Evolutionary conservation across 2,888 invertebrate species (phyloP), one percentile per base, ranked within the genome.

Genomic region (Xestobium rufovillosum): DNA sequence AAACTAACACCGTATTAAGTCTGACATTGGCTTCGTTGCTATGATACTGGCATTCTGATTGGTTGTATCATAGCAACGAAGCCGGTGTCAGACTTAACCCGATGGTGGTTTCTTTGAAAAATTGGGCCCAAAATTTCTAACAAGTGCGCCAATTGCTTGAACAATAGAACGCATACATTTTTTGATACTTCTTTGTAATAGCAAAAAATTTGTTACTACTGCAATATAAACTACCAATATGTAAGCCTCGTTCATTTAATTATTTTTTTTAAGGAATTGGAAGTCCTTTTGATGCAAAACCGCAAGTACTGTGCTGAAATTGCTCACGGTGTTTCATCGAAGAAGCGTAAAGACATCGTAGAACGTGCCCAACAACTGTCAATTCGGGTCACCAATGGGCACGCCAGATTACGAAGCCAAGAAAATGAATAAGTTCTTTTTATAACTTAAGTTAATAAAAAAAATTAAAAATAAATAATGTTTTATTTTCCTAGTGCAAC

Each of bases 241-340:
- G 17, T 31, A 25, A 13, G 6, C n/a, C n/a, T 8, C n/a, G 6
- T 19, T 19, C 6, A 19, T n/a, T 6, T 19, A 11, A 36, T 31
- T 26, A 17, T 39, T 43, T 40, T 45, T 12, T 57, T 57, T 23
- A 69, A 90, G 76, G 98, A 98, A 70, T 70, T 99, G 50, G 97
- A 98, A 68, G 88, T 98, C 56, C 73, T 98, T 34, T 81, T 99
- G 82, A 98, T 98, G 97, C 96, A 97, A 66, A 98, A 97, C 70
- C 78, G 94, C 53, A 87, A 88, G 52, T 98, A 86, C 71, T 92
- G 95, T 65, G 98, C 88, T 14, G 98, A 98, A 73, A 95, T 99
- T 51, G 95, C 95, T 2, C 96, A 96, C 65, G 89, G 82, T 14
- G 97, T 98, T 1, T 95, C 95, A 44, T 89, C 94, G n/a, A 94